A percentile compares a stretch with the other conserved stretches of the same genome.
Conservation (phyloP, 2,888 invertebrate genomes). For the Drosophila fulvimacula region DNA sequence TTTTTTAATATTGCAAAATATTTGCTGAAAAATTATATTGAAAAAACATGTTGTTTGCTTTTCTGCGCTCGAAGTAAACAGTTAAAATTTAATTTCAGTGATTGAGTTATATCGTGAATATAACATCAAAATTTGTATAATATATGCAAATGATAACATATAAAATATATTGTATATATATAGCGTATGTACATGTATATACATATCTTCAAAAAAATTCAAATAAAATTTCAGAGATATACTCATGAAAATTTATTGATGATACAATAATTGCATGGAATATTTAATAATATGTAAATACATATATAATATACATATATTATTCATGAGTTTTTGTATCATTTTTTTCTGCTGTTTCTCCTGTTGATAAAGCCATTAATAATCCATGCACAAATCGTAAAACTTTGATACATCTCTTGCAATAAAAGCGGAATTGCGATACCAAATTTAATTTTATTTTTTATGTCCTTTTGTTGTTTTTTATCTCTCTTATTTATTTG, state of each 20-base stretch:
- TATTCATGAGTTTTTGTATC: neutral
- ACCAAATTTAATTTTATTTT: constrained; percentile 50
- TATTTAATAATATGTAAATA: neutral
- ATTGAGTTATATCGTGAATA: no score
- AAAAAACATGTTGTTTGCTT: neutral
- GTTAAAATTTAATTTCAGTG: neutral
- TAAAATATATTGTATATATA: neutral
- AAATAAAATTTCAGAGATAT: neutral
- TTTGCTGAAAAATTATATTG: neutral
- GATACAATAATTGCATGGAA: neutral
- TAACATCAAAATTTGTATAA: no score
- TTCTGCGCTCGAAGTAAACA: neutral
- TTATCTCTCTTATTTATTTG: constrained; percentile 32
- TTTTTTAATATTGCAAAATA: no score
- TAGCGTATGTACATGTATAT: no score
- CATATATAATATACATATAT: neutral
- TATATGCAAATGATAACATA: no score
- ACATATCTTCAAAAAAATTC: neutral
- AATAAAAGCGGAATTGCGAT: constrained; percentile 35
- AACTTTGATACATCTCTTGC: constrained; percentile 48
- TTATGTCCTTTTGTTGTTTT: constrained; percentile 47
- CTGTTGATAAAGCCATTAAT: constrained; percentile 35
- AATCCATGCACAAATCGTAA: constrained; percentile 33
- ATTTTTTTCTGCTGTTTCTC: neutral
- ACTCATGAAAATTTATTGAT: neutral